Base-by-base conservation (phyloP, 2,888 invertebrate genomes). In the Terebella lapidaria region DNA sequence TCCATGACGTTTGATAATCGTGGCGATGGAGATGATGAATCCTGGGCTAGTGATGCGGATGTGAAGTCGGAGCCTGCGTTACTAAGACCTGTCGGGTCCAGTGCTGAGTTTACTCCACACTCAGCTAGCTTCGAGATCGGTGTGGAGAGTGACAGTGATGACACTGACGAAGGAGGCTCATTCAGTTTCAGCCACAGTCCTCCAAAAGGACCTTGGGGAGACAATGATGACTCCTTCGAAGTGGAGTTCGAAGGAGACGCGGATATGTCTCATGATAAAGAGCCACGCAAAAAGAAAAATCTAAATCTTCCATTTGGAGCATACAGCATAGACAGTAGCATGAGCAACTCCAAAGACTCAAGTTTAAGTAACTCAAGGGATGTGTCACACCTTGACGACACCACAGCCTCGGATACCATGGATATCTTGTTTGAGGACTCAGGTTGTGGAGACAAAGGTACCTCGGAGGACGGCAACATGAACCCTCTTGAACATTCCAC, bases 401-500 rank as follows among this genome's bases (percentile, higher is more conserved):
- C 10, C 10, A 35, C 10, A 15, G 42, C 10, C 10, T 35, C 42
- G 42, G 42, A 61, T 49, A 63, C 62, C 1, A 54, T 63, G 18
- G 62, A 62, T 54, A 58, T 66, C 49, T 53, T 67, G 25, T 67
- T 85, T 72, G 83, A 82, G 64, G 75, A 75, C 64, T 78, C 80
- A 4, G 76, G 74, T 24, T 74, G 73, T 60, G 72, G 59, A 26
- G 57, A 22, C 5, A 22, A 49, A n/a, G 22, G 24, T 5, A 5
- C 49, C 24, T 20, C n/a, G 5, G 5, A n/a, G 10, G 42, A n/a
- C 10, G n/a, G 42, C 10, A 35, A 35, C 42, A n/a, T n/a, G n/a
- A n/a, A n/a, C n/a, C n/a, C n/a, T n/a, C n/a, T n/a, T n/a, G n/a
- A n/a, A n/a, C n/a, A n/a, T n/a, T n/a, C n/a, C n/a, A n/a, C n/a